These are phyloP conservation scores for Telmatochromis sp. DNA, from an alignment of 2,113 vertebrate genomes.

Conservation along the genomic window DNA sequence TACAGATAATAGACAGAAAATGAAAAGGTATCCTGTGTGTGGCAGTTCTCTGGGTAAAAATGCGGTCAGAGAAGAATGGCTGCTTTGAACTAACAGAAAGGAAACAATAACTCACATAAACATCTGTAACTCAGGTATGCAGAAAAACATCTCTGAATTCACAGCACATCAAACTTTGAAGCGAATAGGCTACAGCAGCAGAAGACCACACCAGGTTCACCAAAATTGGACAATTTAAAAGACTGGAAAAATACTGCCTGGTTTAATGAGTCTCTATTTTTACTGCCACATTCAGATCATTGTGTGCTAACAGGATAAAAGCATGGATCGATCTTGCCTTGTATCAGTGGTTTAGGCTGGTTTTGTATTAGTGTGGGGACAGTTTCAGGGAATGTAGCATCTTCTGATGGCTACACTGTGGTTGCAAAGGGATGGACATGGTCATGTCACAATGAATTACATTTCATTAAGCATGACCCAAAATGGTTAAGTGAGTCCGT, in stretches of 20 bases:
- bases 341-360: not conserved
- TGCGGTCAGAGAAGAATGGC: not conserved
- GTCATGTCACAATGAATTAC: not conserved
- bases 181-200: not conserved
- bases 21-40: not conserved
- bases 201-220: not conserved
- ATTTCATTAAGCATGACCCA: not conserved
- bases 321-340: not conserved
- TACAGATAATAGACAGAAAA: not conserved
- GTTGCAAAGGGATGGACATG: not conserved
- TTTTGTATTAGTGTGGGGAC: not conserved
- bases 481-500: not conserved
- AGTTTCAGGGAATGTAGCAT: not conserved
- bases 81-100: not conserved
- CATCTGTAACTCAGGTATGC: not conserved
- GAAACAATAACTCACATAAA: not conserved
- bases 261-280: not conserved
- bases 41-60: not conserved
- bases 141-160: not conserved
- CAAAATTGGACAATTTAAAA: not conserved
- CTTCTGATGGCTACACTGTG: not conserved
- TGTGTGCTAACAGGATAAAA: not conserved
- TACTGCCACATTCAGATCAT: not conserved
- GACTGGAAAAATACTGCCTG: not conserved
- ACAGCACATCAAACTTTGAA: not conserved